These are phyloP conservation scores for Drosophila peninsularis DNA, from an alignment of 2,888 invertebrate species.

Conservation along the genomic window DNA sequence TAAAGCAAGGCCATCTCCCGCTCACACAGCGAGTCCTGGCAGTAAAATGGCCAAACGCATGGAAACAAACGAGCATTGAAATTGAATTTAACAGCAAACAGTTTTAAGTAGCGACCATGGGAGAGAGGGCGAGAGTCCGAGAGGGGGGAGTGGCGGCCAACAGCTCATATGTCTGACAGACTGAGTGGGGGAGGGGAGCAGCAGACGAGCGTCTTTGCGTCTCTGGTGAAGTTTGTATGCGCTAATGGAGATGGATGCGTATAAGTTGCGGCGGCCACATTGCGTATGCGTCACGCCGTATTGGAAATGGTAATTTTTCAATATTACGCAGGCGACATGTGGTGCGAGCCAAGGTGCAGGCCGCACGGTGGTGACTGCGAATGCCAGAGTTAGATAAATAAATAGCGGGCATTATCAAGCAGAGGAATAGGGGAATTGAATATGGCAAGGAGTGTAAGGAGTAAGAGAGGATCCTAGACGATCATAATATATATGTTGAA, in stretches of 20 bases:
- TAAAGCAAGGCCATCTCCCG: slow-evolving; percentile 58
- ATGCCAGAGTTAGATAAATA: slow-evolving; percentile 10
- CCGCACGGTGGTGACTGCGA: slow-evolving; percentile 13
- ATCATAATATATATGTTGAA: too few species aligned
- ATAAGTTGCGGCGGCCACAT: slow-evolving; percentile 38
- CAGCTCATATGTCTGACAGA: slow-evolving; percentile 16
- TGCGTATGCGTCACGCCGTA: slow-evolving; percentile 58
- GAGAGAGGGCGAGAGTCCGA: slow-evolving; percentile 8
- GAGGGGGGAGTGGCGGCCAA: background rate
- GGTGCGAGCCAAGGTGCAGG: slow-evolving; percentile 30
- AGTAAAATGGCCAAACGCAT: slow-evolving; percentile 65
- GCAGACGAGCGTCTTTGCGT: slow-evolving; percentile 35
- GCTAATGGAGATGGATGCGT: slow-evolving; percentile 76
- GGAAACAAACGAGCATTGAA: slow-evolving; percentile 80
- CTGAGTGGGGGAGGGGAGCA: background rate
- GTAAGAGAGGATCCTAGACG: too few species aligned
- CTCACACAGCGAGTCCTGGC: slow-evolving; percentile 25
- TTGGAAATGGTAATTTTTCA: slow-evolving; percentile 70
- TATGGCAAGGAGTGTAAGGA: background rate
- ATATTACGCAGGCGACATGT: slow-evolving; percentile 64
- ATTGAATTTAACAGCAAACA: slow-evolving; percentile 80
- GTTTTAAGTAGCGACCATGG: slow-evolving; percentile 66
- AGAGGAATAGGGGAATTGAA: background rate
- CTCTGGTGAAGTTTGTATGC: slow-evolving; percentile 65
- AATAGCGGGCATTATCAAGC: background rate